Conservation (phyloP, 2,888 invertebrate species). For the Drosophila parthenogenetica region DNA sequence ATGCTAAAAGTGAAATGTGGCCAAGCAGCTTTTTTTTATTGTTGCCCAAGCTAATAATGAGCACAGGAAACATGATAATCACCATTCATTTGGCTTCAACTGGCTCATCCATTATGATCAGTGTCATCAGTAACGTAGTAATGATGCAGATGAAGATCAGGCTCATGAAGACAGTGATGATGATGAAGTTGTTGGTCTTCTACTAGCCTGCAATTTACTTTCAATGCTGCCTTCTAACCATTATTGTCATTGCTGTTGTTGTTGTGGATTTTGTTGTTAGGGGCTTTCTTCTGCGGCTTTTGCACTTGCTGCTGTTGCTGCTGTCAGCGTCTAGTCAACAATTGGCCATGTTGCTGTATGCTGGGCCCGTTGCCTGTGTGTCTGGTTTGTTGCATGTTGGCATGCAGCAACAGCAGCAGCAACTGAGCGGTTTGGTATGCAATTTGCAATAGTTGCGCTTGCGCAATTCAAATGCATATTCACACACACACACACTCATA, state of each 20-base stretch:
- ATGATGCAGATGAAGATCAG: no score
- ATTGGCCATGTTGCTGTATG: slow-evolving; percentile 41
- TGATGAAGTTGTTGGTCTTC: slow-evolving; percentile 22
- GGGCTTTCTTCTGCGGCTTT: slow-evolving; percentile 68
- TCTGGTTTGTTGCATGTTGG: slow-evolving; percentile 79
- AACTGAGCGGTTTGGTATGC: slow-evolving; percentile 70
- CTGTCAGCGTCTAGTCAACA: slow-evolving; percentile 75
- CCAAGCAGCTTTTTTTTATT: slow-evolving; percentile 68
- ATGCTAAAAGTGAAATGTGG: slow-evolving; percentile 80
- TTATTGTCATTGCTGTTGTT: slow-evolving; percentile 22
- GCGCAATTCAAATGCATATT: slow-evolving; percentile 76
- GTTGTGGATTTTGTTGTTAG: slow-evolving; percentile 38
- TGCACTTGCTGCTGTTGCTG: slow-evolving; percentile 60
- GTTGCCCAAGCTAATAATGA: slow-evolving; percentile 14
- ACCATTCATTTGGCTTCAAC: slow-evolving; percentile 12
- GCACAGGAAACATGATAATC: slow-evolving; percentile 30
- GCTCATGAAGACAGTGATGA: neutral
- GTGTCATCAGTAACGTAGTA: no score
- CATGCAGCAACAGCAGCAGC: slow-evolving; percentile 58
- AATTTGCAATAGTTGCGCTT: slow-evolving; percentile 79
- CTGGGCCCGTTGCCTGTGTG: slow-evolving; percentile 69
- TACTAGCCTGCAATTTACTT: slow-evolving; percentile 70
- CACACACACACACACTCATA: slow-evolving; percentile 32
- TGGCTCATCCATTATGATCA: slow-evolving; percentile 26
- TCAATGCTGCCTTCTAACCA: slow-evolving; percentile 67